A percentile compares a stretch with the other conserved stretches of the same genome.
phyloP scores from a whole-genome alignment of 2,888 invertebrate genomes.

The Eulithis testata region DNA sequence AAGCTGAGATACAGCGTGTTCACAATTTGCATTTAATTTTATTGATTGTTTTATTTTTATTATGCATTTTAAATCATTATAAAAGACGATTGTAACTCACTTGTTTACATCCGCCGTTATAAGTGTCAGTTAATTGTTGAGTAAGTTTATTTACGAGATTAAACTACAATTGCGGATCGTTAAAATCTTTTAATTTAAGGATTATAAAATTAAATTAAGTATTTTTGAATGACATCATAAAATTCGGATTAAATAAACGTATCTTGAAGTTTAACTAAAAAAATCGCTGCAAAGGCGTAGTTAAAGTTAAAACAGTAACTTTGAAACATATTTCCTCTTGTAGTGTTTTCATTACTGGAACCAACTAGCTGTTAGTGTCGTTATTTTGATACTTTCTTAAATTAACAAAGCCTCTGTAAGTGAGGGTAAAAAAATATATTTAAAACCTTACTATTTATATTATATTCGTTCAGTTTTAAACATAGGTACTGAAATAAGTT shows the following conservation, averaged over 20 bases:
- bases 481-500: no score
- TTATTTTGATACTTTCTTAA: no score
- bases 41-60: slow-evolving; percentile 45
- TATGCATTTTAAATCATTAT: slow-evolving; percentile 47
- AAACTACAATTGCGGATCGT: slow-evolving; percentile 38
- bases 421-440: no score
- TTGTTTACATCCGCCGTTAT: slow-evolving; percentile 46
- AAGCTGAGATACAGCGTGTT: slow-evolving; percentile 61
- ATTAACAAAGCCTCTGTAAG: no score
- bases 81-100: slow-evolving; percentile 46
- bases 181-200: slow-evolving; percentile 32
- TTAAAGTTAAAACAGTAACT: no score
- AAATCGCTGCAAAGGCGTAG: no score
- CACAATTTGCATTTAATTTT: slow-evolving; percentile 46
- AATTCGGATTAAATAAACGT: not conserved
- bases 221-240: slow-evolving; percentile 3
- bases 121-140: slow-evolving; percentile 36
- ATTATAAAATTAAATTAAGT: slow-evolving; percentile 13
- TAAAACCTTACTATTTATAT: no score
- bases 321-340: no score
- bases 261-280: not conserved
- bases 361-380: no score
- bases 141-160: slow-evolving; percentile 40
- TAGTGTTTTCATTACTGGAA: no score
- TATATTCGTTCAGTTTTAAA: no score